Evolutionary conservation across 2,888 invertebrate genomes (phyloP).

Genomic region (Chaetoderma sp.): DNA sequence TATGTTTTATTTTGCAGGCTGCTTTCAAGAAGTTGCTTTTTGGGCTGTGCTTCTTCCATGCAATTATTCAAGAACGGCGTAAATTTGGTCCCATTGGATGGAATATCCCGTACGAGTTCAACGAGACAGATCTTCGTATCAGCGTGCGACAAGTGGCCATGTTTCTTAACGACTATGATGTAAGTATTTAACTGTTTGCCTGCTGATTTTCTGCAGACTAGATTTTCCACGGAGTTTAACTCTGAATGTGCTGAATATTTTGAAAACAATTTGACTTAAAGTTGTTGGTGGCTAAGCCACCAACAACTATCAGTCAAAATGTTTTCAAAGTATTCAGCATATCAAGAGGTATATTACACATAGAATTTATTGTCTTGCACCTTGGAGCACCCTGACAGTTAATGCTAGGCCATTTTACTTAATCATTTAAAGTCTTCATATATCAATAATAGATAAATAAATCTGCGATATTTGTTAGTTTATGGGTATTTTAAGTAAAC

Average conservation of each 20-base stretch:
- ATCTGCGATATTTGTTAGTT: background rate
- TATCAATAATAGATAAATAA: too few relatives aligned
- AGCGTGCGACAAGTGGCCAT: slow-evolving; percentile 70
- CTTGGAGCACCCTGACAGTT: background rate
- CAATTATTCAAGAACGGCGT: slow-evolving; percentile 71
- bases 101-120: slow-evolving; percentile 73
- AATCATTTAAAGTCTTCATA: too few relatives aligned
- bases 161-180: slow-evolving; percentile 71
- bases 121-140: slow-evolving; percentile 72
- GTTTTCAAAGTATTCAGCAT: too few relatives aligned
- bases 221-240: too few relatives aligned
- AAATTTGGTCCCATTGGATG: slow-evolving; percentile 73
- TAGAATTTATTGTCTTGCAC: too few relatives aligned
- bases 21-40: slow-evolving; percentile 70
- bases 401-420: background rate
- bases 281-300: too few relatives aligned
- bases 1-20: slow-evolving; percentile 44
- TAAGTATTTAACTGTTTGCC: too few relatives aligned
- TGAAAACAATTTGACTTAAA: too few relatives aligned
- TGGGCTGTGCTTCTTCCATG: slow-evolving; percentile 72
- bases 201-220: too few relatives aligned
- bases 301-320: too few relatives aligned
- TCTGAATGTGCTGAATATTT: too few relatives aligned
- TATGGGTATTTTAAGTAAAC: background rate
- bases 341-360: too few relatives aligned